These are phyloP conservation scores for Heptranchias perlo DNA, from an alignment of 2,113 vertebrate genomes.

Conservation along the genomic window DNA sequence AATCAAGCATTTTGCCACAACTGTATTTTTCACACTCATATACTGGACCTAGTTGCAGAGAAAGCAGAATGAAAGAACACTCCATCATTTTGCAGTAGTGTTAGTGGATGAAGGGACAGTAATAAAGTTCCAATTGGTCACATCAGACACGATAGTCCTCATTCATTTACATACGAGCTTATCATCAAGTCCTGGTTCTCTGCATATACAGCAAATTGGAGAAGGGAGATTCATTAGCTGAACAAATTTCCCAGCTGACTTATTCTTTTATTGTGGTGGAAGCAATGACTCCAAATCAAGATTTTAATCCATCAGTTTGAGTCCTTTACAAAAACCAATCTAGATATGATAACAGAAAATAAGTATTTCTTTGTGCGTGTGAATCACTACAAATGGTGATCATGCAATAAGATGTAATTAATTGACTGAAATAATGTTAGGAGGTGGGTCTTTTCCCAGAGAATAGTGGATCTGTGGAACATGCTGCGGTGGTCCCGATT, in stretches of 20 bases:
- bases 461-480: too few relatives aligned
- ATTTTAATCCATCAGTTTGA: background rate
- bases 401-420: background rate
- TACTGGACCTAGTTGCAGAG: background rate
- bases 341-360: background rate
- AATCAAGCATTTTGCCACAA: background rate
- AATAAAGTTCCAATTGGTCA: background rate
- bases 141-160: background rate
- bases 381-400: background rate
- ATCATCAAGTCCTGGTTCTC: background rate
- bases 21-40: background rate
- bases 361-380: background rate
- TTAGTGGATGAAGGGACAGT: background rate
- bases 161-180: background rate
- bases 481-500: too few relatives aligned
- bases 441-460: too few relatives aligned
- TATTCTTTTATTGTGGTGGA: too few relatives aligned
- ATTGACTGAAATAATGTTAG: background rate
- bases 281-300: background rate
- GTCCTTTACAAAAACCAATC: background rate
- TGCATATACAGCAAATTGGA: background rate
- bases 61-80: background rate
- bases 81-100: background rate
- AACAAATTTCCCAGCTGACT: background rate
- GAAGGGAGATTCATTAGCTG: background rate